Conservation (phyloP, 1,140 invertebrate genomes). For the Drosophila murphyi region DNA sequence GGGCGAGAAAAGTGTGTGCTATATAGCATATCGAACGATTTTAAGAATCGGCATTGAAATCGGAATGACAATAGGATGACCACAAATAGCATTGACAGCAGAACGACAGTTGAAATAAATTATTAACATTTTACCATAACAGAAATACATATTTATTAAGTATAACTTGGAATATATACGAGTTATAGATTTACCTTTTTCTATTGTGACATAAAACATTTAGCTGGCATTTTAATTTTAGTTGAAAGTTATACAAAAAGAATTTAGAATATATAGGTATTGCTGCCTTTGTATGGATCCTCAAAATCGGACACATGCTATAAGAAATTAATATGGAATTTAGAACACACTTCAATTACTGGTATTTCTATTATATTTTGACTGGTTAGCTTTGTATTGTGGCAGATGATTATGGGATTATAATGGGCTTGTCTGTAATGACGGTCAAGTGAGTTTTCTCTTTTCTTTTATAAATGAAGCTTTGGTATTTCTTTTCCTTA, state of each 20-base stretch:
- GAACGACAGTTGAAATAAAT: slow-evolving; percentile 66
- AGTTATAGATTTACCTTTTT: slow-evolving; percentile 67
- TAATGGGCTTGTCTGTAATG: slow-evolving; percentile 21
- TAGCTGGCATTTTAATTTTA: slow-evolving; percentile 49
- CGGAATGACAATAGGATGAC: not conserved
- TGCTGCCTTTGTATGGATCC: slow-evolving; percentile 86
- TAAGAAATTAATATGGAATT: slow-evolving; percentile 72
- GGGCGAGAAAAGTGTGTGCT: slow-evolving; percentile 44
- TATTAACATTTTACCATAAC: slow-evolving; percentile 50
- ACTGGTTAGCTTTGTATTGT: slow-evolving; percentile 27
- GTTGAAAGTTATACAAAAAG: slow-evolving; percentile 63
- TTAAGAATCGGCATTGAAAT: slow-evolving; percentile 33
- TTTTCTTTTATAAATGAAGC: not conserved
- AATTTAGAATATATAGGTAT: slow-evolving; percentile 89
- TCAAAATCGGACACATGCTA: slow-evolving; percentile 84
- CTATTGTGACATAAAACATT: slow-evolving; percentile 55
- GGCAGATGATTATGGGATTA: slow-evolving; percentile 3
- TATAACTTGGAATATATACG: slow-evolving; percentile 2
- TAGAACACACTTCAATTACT: slow-evolving; percentile 49
- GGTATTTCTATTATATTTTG: slow-evolving; percentile 8
- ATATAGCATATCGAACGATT: slow-evolving; percentile 54
- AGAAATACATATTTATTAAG: slow-evolving; percentile 20
- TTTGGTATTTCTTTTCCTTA: slow-evolving; percentile 31
- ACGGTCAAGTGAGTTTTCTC: slow-evolving; percentile 17
- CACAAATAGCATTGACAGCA: slow-evolving; percentile 27